phyloP scores from a whole-genome alignment of 2,797 vertebrate species.

The Pteronotus mesoamericanus region DNA sequence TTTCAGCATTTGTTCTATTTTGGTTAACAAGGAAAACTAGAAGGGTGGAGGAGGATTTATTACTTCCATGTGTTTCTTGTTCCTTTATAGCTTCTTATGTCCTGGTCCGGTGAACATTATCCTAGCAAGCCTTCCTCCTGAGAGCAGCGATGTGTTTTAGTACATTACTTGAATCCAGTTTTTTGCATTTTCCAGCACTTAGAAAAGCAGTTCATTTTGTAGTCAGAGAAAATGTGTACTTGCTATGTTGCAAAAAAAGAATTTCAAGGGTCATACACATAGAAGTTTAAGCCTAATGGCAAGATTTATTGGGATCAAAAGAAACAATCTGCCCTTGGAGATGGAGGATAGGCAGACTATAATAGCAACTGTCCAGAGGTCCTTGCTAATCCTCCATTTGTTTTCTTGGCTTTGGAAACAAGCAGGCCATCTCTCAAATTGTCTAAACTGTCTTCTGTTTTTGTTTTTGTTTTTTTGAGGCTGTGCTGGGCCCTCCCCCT shows the following conservation, averaged over 20 bases:
- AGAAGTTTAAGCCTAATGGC: too few relatives aligned
- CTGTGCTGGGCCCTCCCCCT: too few relatives aligned
- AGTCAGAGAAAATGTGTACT: neutral
- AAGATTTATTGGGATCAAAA: too few relatives aligned
- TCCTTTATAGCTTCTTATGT: neutral
- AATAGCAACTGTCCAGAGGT: too few relatives aligned
- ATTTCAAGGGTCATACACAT: neutral
- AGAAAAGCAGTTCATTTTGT: neutral
- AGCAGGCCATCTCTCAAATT: too few relatives aligned
- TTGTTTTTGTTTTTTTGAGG: too few relatives aligned
- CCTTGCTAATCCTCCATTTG: too few relatives aligned
- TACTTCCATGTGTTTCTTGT: neutral
- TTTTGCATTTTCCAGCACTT: neutral
- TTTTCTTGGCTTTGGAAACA: too few relatives aligned
- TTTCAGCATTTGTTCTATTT: neutral
- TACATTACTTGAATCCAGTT: neutral
- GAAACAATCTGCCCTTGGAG: too few relatives aligned
- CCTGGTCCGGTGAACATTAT: neutral
- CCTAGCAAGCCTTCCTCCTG: neutral
- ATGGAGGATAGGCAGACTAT: too few relatives aligned
- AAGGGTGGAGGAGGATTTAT: neutral
- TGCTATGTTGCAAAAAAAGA: neutral
- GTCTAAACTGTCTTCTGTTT: too few relatives aligned
- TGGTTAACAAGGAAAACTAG: neutral
- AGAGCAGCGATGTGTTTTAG: neutral